phyloP scores from a whole-genome alignment of 2,888 invertebrate species.

The Drosophila sordidapex region DNA sequence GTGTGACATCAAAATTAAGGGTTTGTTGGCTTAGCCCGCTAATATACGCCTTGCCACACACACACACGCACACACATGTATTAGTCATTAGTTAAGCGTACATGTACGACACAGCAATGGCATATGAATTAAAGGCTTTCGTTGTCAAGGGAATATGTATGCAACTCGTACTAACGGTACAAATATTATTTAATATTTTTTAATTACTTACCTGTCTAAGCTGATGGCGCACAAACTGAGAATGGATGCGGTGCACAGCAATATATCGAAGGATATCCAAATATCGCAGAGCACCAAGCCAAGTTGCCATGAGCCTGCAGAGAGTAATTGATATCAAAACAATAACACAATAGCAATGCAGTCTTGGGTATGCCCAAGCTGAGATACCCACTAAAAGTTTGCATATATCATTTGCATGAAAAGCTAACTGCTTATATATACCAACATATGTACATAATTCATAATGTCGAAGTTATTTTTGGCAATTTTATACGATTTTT shows the following conservation, averaged over 20 bases:
- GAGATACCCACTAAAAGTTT: neutral
- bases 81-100: slow-evolving; percentile 1
- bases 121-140: neutral
- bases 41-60: slow-evolving; percentile 1
- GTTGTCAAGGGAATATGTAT: neutral
- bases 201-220: slow-evolving; percentile 60
- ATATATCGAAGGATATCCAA: slow-evolving; percentile 97
- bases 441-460: neutral
- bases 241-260: slow-evolving; percentile 86
- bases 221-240: slow-evolving; percentile 63
- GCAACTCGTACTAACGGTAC: neutral
- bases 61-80: neutral
- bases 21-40: slow-evolving; percentile 22
- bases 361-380: neutral
- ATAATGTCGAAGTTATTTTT: neutral
- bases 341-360: slow-evolving; percentile 1
- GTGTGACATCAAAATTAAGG: slow-evolving; percentile 37
- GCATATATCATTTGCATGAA: too few species aligned
- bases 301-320: slow-evolving; percentile 92
- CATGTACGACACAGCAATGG: neutral
- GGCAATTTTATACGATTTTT: fast-evolving
- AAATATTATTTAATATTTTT: neutral
- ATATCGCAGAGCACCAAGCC: slow-evolving; percentile 95
- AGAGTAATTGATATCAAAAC: slow-evolving; percentile 4
- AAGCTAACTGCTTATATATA: neutral